Percentiles rank a stretch among this genome's conserved stretches.
phyloP scores from a whole-genome alignment of 2,113 vertebrate genomes.

The Prietella phreatophila region DNA sequence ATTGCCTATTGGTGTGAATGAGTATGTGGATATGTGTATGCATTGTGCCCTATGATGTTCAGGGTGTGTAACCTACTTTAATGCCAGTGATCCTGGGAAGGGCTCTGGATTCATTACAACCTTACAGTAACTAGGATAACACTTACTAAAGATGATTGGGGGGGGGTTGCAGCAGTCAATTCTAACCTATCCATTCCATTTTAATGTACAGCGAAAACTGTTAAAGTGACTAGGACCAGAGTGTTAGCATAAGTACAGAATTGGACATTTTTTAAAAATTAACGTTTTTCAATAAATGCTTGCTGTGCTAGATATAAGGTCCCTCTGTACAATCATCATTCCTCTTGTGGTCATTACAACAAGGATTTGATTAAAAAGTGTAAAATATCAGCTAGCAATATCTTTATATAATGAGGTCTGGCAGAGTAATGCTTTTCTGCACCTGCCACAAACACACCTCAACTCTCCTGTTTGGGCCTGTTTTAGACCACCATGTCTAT shows the following conservation, averaged over 20 bases:
- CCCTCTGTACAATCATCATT: not conserved
- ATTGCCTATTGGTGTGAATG: not conserved
- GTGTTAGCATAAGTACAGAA: not conserved
- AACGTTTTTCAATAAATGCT: not conserved
- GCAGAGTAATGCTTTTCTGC: slow-evolving; percentile 31
- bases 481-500: slow-evolving; percentile 48
- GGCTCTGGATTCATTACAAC: not conserved
- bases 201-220: not conserved
- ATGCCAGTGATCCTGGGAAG: not conserved
- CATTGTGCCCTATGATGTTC: not conserved
- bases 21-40: not conserved
- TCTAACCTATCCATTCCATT: not conserved
- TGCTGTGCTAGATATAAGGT: not conserved
- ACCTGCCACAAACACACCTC: slow-evolving; percentile 71
- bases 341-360: not conserved
- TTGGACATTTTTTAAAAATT: not conserved
- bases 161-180: not conserved
- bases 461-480: slow-evolving; percentile 58
- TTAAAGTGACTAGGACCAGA: not conserved
- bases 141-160: not conserved
- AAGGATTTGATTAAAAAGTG: not conserved
- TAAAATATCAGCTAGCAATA: not conserved
- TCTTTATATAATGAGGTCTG: slow-evolving; percentile 10
- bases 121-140: not conserved
- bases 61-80: not conserved